A percentile compares a stretch with the other conserved stretches of the same genome.
Conservation (phyloP, 2,797 vertebrate genomes). For the Pipistrellus nathusii region DNA sequence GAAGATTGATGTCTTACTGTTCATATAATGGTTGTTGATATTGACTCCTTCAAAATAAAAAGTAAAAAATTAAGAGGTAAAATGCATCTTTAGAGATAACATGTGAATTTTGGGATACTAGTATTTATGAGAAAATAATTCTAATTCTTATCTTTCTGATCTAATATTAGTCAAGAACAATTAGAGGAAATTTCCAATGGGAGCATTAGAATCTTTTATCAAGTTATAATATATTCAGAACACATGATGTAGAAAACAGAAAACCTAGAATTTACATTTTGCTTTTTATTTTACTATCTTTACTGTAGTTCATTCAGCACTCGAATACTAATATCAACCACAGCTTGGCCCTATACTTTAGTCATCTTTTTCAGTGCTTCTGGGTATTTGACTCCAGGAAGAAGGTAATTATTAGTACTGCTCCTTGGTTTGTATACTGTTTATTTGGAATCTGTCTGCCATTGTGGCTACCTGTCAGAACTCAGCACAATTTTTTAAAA, state of each 20-base stretch:
- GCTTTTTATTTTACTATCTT: conserved; percentile 55
- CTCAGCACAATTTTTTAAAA: not conserved
- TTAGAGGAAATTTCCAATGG: conserved; percentile 46
- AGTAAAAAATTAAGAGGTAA: conserved; percentile 44
- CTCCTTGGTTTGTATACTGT: conserved; percentile 1
- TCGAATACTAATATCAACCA: not conserved
- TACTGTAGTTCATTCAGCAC: not conserved
- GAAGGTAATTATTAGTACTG: conserved; percentile 2
- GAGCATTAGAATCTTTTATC: conserved; percentile 12
- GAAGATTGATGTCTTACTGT: conserved; percentile 27
- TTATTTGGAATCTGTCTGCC: conserved; percentile 49
- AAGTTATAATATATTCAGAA: conserved; percentile 32
- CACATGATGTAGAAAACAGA: conserved; percentile 12
- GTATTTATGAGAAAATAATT: conserved; percentile 33
- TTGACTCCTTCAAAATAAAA: conserved; percentile 7
- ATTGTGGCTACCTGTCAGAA: conserved; percentile 37
- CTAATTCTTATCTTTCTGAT: conserved; percentile 24
- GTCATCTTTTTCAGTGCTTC: conserved; percentile 45
- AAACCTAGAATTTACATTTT: conserved; percentile 35
- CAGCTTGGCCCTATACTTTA: not conserved
- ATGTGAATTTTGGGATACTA: conserved; percentile 27
- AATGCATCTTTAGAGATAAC: conserved; percentile 59
- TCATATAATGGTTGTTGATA: not conserved
- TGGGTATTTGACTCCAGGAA: conserved; percentile 30
- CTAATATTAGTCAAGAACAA: conserved; percentile 38